Conservation (phyloP, 2,113 vertebrate genomes). For the Hippopotamus amphibius region DNA sequence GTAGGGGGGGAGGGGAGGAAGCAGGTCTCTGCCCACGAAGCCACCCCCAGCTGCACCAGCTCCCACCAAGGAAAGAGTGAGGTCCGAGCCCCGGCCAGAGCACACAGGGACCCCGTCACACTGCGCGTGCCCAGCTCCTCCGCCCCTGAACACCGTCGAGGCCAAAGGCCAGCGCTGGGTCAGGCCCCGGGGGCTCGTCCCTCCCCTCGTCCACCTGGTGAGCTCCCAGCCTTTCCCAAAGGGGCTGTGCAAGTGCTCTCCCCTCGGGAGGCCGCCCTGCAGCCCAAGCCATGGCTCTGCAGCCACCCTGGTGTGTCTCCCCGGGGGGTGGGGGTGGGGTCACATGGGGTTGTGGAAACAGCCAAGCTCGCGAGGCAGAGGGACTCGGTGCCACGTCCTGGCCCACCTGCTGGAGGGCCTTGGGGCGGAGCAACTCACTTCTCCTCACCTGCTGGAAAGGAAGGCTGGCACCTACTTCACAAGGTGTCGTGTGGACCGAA, state of each 20-base stretch:
- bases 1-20: too few species aligned
- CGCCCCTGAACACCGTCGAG: not conserved
- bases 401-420: not conserved
- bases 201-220: not conserved
- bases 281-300: not conserved
- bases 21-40: too few species aligned
- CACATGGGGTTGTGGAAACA: not conserved
- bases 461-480: not conserved
- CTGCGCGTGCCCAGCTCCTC: not conserved
- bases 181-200: too few species aligned
- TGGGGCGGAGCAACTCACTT: not conserved
- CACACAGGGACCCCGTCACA: not conserved
- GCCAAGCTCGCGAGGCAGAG: not conserved
- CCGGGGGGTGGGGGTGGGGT: not conserved
- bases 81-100: not conserved
- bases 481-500: fast-evolving
- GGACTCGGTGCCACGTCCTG: not conserved
- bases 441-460: not conserved
- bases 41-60: not conserved
- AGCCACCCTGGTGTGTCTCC: not conserved
- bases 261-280: not conserved
- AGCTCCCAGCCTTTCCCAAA: not conserved
- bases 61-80: not conserved
- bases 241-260: not conserved
- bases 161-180: not conserved